These are phyloP conservation scores for Trissolcus brochymenae DNA, from an alignment of 2,888 invertebrate genomes.

Conservation along the genomic window DNA sequence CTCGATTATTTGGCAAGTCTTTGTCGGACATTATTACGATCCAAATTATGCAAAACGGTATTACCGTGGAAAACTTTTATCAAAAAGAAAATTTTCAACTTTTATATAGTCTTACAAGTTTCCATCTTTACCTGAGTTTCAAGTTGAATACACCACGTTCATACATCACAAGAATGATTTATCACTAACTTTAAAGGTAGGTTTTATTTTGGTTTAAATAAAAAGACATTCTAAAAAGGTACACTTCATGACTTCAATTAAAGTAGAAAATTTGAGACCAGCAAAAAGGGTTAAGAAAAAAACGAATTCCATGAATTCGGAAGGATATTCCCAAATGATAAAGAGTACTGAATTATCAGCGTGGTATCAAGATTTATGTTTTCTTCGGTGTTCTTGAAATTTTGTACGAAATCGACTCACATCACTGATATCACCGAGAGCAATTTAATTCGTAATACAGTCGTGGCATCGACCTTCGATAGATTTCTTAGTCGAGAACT, in stretches of 20 bases:
- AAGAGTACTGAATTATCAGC: constrained; percentile 20
- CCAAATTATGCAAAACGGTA: constrained; percentile 27
- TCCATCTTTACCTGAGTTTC: constrained; percentile 5
- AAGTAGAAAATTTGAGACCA: too few relatives aligned
- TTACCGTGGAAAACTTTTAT: constrained; percentile 17
- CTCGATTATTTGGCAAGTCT: constrained; percentile 13
- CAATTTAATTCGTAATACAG: constrained; percentile 55
- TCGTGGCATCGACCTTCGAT: constrained; percentile 53
- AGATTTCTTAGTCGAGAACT: constrained; percentile 59
- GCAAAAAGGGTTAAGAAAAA: too few relatives aligned
- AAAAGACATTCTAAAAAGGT: too few relatives aligned
- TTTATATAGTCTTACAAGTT: constrained; percentile 26
- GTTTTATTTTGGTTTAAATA: too few relatives aligned
- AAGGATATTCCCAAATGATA: too few relatives aligned
- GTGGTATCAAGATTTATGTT: constrained; percentile 39
- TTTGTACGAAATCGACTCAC: constrained; percentile 36
- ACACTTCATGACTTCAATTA: too few relatives aligned
- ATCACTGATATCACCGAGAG: constrained; percentile 48
- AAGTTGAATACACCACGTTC: constrained; percentile 6
- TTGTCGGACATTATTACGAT: constrained; percentile 19
- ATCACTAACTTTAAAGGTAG: too few relatives aligned
- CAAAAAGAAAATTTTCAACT: constrained; percentile 33
- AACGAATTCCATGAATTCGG: constrained; percentile 2
- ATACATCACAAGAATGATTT: too few relatives aligned
- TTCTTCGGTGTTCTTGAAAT: constrained; percentile 35